These are phyloP conservation scores for Cybosia mesomella DNA, from an alignment of 2,888 invertebrate species.

Conservation along the genomic window DNA sequence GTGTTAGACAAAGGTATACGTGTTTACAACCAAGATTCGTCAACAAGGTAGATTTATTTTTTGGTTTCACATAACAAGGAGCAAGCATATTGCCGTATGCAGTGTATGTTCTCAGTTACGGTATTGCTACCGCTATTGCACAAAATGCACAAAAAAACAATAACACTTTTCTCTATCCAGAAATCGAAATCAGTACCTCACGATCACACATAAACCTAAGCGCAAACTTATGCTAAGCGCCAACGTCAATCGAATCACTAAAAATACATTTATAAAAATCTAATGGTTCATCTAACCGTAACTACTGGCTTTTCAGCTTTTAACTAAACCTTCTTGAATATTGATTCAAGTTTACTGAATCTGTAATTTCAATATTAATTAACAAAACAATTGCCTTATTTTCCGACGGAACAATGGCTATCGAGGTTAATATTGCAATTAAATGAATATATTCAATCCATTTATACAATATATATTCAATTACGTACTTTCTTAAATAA, in stretches of 20 bases:
- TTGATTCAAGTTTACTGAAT: background rate
- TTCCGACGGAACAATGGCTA: constrained; percentile 6
- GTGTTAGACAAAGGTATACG: background rate
- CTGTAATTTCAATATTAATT: background rate
- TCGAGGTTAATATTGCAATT: background rate
- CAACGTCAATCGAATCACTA: background rate
- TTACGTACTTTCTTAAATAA: constrained; percentile 2
- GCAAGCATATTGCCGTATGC: background rate
- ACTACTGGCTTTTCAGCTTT: too few relatives aligned
- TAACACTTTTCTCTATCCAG: background rate
- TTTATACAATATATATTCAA: background rate
- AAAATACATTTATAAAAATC: background rate
- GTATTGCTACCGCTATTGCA: background rate
- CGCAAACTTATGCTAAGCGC: background rate
- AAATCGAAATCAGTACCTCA: background rate
- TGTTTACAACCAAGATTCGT: background rate
- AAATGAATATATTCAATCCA: constrained; percentile 5
- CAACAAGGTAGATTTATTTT: background rate
- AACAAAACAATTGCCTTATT: background rate
- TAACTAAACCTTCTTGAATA: background rate
- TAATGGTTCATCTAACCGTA: background rate
- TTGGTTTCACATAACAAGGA: background rate
- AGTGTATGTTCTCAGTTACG: background rate
- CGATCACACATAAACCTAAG: background rate
- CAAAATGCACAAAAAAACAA: background rate